Evolutionary conservation across 2,888 invertebrate genomes (phyloP).

Genomic region (Acanthacorydalis orientalis): DNA sequence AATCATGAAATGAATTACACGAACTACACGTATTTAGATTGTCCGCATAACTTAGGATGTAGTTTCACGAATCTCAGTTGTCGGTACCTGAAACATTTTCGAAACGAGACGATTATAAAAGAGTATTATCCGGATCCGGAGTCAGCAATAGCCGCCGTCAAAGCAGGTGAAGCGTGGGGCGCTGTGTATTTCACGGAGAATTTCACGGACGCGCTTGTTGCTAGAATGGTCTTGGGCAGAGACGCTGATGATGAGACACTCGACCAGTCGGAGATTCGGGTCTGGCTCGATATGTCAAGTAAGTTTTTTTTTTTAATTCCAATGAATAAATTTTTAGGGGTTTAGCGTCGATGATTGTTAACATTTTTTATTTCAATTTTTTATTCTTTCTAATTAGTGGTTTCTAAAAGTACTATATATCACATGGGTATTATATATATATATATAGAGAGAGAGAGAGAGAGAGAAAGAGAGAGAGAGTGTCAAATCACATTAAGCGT

Average conservation of each 20-base stretch:
- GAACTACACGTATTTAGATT: conserved; percentile 21
- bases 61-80: conserved; percentile 58
- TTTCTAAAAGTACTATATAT: too few relatives aligned
- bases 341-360: too few relatives aligned
- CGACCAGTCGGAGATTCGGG: conserved; percentile 70
- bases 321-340: too few relatives aligned
- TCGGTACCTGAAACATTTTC: conserved; percentile 60
- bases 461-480: too few relatives aligned
- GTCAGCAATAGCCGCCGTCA: conserved; percentile 54
- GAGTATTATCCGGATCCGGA: conserved; percentile 47
- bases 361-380: too few relatives aligned
- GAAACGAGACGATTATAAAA: conserved; percentile 54
- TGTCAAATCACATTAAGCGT: too few relatives aligned
- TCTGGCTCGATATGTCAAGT: conserved; percentile 88
- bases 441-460: too few relatives aligned
- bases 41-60: conserved; percentile 41
- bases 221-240: conserved; percentile 61
- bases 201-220: conserved; percentile 73
- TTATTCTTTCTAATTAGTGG: too few relatives aligned
- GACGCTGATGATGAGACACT: conserved; percentile 76
- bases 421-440: too few relatives aligned
- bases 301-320: conserved; percentile 16
- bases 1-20: conserved; percentile 43
- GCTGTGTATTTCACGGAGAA: conserved; percentile 77
- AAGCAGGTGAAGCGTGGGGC: conserved; percentile 71